Evolutionary conservation across 2,113 vertebrate genomes (phyloP).

Genomic region (Meles meles): DNA sequence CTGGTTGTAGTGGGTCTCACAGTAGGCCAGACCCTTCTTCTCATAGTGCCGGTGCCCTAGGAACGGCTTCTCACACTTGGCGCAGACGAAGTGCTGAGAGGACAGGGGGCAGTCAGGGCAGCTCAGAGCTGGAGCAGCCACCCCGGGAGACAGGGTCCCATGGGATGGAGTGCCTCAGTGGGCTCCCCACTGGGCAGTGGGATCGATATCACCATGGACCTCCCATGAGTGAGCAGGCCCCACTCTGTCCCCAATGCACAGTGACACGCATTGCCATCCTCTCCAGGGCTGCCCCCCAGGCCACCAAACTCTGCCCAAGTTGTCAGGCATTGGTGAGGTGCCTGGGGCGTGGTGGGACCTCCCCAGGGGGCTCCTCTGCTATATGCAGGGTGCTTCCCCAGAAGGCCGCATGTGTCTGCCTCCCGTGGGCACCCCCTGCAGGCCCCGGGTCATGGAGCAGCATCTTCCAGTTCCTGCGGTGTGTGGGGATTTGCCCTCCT

Average conservation of each 20-base stretch:
- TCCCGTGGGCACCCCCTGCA: accelerated
- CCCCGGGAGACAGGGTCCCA: not conserved
- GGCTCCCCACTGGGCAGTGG: not conserved
- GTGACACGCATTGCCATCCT: accelerated
- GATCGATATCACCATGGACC: accelerated
- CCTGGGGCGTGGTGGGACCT: accelerated
- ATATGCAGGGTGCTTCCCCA: not conserved
- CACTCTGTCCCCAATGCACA: accelerated
- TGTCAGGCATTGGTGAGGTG: not conserved
- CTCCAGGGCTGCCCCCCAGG: not conserved
- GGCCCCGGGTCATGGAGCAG: not conserved
- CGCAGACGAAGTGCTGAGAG: slow-evolving; percentile 85
- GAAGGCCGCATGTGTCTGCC: not conserved
- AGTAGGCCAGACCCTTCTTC: slow-evolving; percentile 87
- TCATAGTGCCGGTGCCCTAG: slow-evolving; percentile 86
- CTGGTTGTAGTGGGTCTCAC: slow-evolving; percentile 88
- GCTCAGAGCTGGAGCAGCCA: not conserved
- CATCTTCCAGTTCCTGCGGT: accelerated
- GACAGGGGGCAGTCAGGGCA: accelerated
- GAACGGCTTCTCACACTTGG: slow-evolving; percentile 87
- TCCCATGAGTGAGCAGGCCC: no score
- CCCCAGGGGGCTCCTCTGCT: not conserved
- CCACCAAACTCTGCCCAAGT: not conserved
- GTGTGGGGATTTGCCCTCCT: no score
- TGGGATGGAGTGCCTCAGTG: not conserved